Conservation (phyloP, 2,797 vertebrate genomes). For the Pseudopleuronectes americanus region DNA sequence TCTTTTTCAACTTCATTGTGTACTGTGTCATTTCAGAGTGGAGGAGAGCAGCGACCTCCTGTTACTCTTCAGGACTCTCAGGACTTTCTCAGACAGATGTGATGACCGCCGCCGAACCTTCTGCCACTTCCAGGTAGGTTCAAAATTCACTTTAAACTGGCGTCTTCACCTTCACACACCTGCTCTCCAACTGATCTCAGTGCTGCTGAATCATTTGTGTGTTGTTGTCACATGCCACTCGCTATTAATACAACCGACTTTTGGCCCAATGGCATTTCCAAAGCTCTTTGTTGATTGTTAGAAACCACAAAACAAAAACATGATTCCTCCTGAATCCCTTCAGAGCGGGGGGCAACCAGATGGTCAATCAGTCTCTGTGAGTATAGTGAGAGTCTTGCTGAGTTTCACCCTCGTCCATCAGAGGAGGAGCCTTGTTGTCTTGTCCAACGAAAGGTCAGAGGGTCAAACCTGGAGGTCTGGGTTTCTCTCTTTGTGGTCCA, state of each 20-base stretch:
- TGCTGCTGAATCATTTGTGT: neutral
- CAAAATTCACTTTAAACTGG: neutral
- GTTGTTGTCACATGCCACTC: neutral
- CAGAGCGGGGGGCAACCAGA: slow-evolving; percentile 9
- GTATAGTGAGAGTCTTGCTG: neutral
- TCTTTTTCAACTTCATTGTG: too few species aligned
- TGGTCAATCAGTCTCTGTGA: slow-evolving; percentile 22
- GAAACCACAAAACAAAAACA: slow-evolving; percentile 3
- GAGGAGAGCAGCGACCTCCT: slow-evolving; percentile 85
- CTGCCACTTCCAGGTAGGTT: slow-evolving; percentile 90
- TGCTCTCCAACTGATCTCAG: neutral
- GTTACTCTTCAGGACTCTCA: slow-evolving; percentile 89
- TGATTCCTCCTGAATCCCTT: slow-evolving; percentile 8
- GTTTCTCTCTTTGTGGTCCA: slow-evolving; percentile 1
- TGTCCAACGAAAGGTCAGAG: slow-evolving; percentile 8
- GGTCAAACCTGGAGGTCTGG: neutral
- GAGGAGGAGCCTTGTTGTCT: slow-evolving; percentile 6
- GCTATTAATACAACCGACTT: neutral
- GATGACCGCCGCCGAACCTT: slow-evolving; percentile 86
- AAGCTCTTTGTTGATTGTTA: neutral
- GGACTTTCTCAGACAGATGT: slow-evolving; percentile 84
- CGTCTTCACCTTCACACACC: neutral
- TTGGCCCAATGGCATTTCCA: too few species aligned
- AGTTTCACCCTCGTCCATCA: slow-evolving; percentile 29
- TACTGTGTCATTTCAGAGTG: slow-evolving; percentile 76